phyloP scores from a whole-genome alignment of 2,113 vertebrate species.

The Bos taurus region ARS-UCD2.0 NC_037356.1:15382501-15383000 shows the following conservation, averaged over 20 bases:
- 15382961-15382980: background rate
- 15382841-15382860: background rate
- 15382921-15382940: background rate
- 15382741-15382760: background rate
- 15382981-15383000: background rate
- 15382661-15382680: background rate
- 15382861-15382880: conserved; percentile 34
- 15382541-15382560: background rate
- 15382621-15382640: background rate
- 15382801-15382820: background rate
- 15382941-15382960: background rate
- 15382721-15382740: background rate
- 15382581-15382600: background rate
- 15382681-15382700: background rate
- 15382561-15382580: background rate
- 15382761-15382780: background rate
- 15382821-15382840: background rate
- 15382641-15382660: background rate
- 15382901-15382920: conserved; percentile 1
- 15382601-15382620: background rate
- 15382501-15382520: background rate
- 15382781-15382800: background rate
- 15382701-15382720: background rate
- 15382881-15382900: background rate
- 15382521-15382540: background rate